phyloP scores from a whole-genome alignment of 2,113 vertebrate genomes.

The Myanophis thanlyinensis region DNA sequence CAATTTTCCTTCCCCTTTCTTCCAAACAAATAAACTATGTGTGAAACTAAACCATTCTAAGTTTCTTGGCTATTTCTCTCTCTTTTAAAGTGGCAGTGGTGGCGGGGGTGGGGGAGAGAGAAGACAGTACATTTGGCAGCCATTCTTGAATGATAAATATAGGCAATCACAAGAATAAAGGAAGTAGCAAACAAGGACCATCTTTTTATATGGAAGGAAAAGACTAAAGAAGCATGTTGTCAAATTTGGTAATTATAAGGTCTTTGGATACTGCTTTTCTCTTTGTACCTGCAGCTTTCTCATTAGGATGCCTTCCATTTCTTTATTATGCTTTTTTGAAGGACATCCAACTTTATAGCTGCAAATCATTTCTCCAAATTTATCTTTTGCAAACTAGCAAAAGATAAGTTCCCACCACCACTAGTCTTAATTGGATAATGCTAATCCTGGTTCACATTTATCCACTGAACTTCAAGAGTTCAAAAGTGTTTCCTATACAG shows the following conservation, averaged over 20 bases:
- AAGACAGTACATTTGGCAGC: constrained; percentile 19
- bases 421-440: too few relatives aligned
- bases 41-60: constrained; percentile 42
- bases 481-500: background rate
- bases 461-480: background rate
- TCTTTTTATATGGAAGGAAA: constrained; percentile 21
- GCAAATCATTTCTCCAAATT: background rate
- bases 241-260: constrained; percentile 18
- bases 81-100: background rate
- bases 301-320: background rate
- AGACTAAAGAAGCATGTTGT: constrained; percentile 1
- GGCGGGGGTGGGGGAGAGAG: background rate
- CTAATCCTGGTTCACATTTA: background rate
- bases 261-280: constrained; percentile 5
- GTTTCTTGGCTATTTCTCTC: constrained; percentile 6
- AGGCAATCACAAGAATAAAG: constrained; percentile 30
- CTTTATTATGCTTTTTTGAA: constrained; percentile 26
- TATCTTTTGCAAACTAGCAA: background rate
- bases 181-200: constrained; percentile 36
- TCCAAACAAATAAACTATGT: constrained; percentile 26
- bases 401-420: too few relatives aligned
- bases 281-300: constrained; percentile 26
- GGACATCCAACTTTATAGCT: background rate
- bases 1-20: constrained; percentile 23
- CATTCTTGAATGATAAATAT: constrained; percentile 10